phyloP scores from a whole-genome alignment of 2,797 vertebrate species.

The Psittacula derbiana region DNA sequence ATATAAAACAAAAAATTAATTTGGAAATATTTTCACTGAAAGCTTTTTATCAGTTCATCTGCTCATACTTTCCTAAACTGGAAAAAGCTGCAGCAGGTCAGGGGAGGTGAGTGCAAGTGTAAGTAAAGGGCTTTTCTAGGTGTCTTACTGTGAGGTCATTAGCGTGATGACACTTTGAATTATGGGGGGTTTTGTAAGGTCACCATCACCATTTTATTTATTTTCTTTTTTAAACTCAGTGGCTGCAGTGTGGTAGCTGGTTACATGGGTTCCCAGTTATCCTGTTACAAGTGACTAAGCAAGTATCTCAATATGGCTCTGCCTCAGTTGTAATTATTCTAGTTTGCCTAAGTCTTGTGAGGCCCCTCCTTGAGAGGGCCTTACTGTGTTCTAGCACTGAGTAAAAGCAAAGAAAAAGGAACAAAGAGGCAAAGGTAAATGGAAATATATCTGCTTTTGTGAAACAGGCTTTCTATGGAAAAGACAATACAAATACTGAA shows the following conservation, averaged over 20 bases:
- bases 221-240: background rate
- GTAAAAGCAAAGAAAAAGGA: background rate
- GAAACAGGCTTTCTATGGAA: background rate
- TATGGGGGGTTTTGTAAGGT: background rate
- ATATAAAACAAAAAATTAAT: background rate
- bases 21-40: background rate
- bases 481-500: background rate
- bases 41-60: background rate
- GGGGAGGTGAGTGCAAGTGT: background rate
- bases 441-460: background rate
- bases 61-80: background rate
- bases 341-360: background rate
- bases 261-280: background rate
- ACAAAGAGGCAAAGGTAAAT: background rate
- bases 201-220: background rate
- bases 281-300: background rate
- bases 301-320: background rate
- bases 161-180: background rate
- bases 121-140: background rate
- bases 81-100: background rate
- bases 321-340: background rate
- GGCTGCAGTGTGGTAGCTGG: background rate
- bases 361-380: background rate
- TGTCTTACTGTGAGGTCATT: background rate
- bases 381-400: background rate